Evolutionary conservation across 2,113 vertebrate genomes (phyloP).

Genomic region (Pseudopipra pipra): DNA sequence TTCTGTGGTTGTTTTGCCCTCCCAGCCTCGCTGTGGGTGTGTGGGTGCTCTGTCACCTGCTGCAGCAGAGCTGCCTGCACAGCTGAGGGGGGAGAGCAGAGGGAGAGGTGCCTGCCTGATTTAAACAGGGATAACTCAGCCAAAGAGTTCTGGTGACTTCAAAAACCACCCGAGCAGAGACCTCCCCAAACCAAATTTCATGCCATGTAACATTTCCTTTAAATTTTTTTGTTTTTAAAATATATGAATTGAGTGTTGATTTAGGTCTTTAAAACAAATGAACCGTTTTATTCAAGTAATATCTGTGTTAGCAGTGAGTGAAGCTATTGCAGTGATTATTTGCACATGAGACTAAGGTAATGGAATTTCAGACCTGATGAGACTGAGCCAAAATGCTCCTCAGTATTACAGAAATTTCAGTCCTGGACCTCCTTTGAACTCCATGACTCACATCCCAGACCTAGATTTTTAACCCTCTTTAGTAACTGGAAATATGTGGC

Average conservation of each 20-base stretch:
- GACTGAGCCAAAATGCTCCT: background rate
- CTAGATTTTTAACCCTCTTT: background rate
- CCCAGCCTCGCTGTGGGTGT: accelerated
- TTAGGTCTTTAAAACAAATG: slow-evolving; percentile 53
- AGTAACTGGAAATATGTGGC: background rate
- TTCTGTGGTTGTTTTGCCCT: background rate
- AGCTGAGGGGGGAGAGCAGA: background rate
- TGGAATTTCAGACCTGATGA: slow-evolving; percentile 10
- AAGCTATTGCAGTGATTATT: background rate
- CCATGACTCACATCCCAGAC: background rate
- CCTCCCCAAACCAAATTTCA: background rate
- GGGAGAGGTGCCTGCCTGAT: background rate
- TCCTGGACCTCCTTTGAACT: slow-evolving; percentile 2
- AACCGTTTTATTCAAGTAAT: slow-evolving; percentile 37
- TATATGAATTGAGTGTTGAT: slow-evolving; percentile 10
- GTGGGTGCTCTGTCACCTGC: background rate
- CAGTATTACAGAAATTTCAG: slow-evolving; percentile 19
- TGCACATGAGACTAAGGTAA: background rate
- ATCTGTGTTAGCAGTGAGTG: background rate
- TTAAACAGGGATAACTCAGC: background rate
- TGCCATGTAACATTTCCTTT: background rate
- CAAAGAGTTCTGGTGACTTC: background rate
- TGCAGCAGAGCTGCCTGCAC: background rate
- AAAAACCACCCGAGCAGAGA: background rate
- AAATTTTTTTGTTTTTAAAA: slow-evolving; percentile 17